phyloP scores from a whole-genome alignment of 2,113 vertebrate species.

The Trogon melanurus region DNA sequence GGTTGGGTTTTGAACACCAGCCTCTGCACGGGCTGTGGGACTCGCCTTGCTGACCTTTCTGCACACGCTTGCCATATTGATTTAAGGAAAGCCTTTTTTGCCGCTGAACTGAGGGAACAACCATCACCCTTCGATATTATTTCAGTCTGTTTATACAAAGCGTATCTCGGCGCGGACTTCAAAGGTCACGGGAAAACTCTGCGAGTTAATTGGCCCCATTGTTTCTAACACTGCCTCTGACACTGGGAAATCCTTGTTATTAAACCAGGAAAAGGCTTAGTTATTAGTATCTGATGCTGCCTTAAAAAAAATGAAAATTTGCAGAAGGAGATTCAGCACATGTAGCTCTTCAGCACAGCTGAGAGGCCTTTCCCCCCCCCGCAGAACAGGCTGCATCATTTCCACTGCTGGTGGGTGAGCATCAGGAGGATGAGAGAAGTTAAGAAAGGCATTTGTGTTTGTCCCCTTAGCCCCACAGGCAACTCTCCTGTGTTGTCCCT shows the following conservation, averaged over 20 bases:
- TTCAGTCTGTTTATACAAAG: constrained; percentile 51
- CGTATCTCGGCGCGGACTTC: background rate
- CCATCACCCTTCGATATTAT: background rate
- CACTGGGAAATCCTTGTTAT: background rate
- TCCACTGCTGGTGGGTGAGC: background rate
- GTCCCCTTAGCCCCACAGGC: background rate
- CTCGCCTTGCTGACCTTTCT: constrained; percentile 16
- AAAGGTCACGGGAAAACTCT: constrained; percentile 59
- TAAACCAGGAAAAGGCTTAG: background rate
- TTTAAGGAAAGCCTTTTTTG: constrained; percentile 34
- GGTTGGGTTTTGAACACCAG: background rate
- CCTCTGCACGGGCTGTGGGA: fast-evolving
- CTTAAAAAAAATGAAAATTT: background rate
- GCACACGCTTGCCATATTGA: background rate
- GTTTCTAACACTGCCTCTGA: background rate
- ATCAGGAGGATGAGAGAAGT: background rate
- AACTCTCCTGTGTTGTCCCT: background rate
- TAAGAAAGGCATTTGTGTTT: background rate
- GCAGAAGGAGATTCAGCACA: background rate
- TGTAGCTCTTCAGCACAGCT: background rate
- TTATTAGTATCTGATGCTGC: background rate
- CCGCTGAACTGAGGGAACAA: constrained; percentile 6
- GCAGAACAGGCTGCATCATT: background rate
- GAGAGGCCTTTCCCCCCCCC: background rate
- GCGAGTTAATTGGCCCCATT: background rate